Base-by-base conservation (phyloP, 2,888 invertebrate genomes). In the Steromphala cineraria region DNA sequence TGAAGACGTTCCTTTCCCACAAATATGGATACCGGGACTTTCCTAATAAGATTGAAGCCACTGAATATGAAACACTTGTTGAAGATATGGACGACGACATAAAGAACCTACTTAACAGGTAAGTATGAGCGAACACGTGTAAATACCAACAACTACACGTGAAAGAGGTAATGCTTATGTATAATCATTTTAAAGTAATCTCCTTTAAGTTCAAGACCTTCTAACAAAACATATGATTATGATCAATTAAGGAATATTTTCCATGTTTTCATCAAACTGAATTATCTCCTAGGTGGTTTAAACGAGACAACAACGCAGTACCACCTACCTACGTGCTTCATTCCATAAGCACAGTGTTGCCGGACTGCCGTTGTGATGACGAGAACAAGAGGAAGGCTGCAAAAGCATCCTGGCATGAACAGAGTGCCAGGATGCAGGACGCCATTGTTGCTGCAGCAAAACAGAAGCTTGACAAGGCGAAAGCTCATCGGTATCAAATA, bases 1-100 rank as follows among this genome's bases (percentile, higher is more conserved):
- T 84, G 28, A 83, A 91, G 91, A 86, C 89, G 10, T 86, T 91
- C 52, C 78, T 91, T 77, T 90, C 90, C 2, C 91, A 91, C 83
- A 90, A 90, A 79, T 91, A 91, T 80, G 91, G 91, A 7, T 90
- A 90, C 80, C 78, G 89, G 19, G 85, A 88, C 17, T 85, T 90
- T 31, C 90, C 89, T 53, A 83, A 86, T 17, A 67, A 79, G 8
- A 85, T 90, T n/a, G 80, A 78, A 21, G 87, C 85, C 2, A 80
- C 81, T 15, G 88, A 89, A 71, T 90, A 87, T 80, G 86, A 90
- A 53, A 82, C 67, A n/a, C 52, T 88, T 10, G 19, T 84, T 15
- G 31, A 55, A 15, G 81, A 67, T 53, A 75, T 85, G 21, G 46
- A 79, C 13, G 78, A 80, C n/a, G 80, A 78, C n/a, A 81, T 81